A percentile compares a stretch with the other conserved stretches of the same genome.
phyloP scores from a whole-genome alignment of 2,888 invertebrate genomes.

The Eumerus sabulonum region DNA sequence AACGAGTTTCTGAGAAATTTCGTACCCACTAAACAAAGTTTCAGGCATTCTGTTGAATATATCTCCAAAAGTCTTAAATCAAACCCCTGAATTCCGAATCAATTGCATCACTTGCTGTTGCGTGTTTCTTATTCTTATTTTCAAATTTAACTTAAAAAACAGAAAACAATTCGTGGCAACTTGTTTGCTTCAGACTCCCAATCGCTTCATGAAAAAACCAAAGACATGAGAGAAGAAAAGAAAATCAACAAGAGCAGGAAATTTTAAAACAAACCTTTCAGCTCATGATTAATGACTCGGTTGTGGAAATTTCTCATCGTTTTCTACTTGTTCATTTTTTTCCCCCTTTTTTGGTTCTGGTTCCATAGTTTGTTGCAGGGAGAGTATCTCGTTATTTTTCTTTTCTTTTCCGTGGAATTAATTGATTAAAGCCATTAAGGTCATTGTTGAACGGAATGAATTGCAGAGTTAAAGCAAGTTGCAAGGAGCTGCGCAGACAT shows the following conservation, averaged over 20 bases:
- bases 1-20: too few species aligned
- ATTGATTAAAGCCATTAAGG: conserved; percentile 57
- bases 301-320: conserved; percentile 9
- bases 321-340: too few species aligned
- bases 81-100: too few species aligned
- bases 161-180: conserved; percentile 27
- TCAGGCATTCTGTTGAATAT: too few species aligned
- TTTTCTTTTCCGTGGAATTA: conserved; percentile 32
- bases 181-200: conserved; percentile 28
- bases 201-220: neutral
- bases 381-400: conserved; percentile 4
- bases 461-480: conserved; percentile 24
- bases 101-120: too few species aligned
- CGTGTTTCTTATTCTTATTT: too few species aligned
- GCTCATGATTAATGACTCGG: conserved; percentile 54
- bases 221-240: conserved; percentile 7
- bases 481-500: neutral
- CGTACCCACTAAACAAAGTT: too few species aligned
- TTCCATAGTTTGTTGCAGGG: conserved; percentile 7
- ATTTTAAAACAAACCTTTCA: conserved; percentile 53
- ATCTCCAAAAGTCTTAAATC: too few species aligned
- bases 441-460: conserved; percentile 45
- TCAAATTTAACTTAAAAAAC: too few species aligned
- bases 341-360: too few species aligned
- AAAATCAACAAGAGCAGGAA: conserved; percentile 9